Conservation (phyloP, 2,113 vertebrate species). For the Suricata suricatta region DNA sequence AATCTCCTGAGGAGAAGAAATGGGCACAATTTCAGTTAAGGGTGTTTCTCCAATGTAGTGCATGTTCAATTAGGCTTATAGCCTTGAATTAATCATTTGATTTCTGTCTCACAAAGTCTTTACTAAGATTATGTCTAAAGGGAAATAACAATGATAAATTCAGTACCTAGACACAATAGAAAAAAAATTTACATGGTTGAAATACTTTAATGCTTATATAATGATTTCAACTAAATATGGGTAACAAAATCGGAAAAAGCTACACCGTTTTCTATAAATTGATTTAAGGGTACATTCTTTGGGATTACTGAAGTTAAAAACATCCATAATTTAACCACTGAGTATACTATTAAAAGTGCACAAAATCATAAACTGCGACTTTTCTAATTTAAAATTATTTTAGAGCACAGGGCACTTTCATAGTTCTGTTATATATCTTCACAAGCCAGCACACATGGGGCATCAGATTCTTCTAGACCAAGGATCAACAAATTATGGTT, state of each 20-base stretch:
- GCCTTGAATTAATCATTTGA: slow-evolving; percentile 24
- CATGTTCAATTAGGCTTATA: neutral
- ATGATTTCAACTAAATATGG: neutral
- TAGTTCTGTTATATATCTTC: neutral
- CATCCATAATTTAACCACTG: neutral
- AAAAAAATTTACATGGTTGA: neutral
- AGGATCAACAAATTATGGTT: neutral
- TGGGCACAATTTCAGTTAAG: neutral
- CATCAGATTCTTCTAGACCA: neutral
- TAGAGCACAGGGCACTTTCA: neutral
- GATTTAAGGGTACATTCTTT: neutral
- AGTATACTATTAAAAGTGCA: neutral
- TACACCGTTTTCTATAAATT: neutral
- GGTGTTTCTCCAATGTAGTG: neutral
- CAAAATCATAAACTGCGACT: neutral
- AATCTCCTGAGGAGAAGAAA: neutral
- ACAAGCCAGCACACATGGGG: neutral
- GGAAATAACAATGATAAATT: neutral
- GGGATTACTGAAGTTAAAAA: neutral
- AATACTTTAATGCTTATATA: slow-evolving; percentile 1
- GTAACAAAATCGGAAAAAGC: slow-evolving; percentile 15
- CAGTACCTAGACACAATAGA: neutral
- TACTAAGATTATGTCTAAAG: neutral
- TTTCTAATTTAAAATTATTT: slow-evolving; percentile 8
- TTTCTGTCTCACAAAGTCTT: slow-evolving; percentile 12